Conservation (phyloP, 2,797 vertebrate genomes). For the Rhabdophis nuchalis region DNA sequence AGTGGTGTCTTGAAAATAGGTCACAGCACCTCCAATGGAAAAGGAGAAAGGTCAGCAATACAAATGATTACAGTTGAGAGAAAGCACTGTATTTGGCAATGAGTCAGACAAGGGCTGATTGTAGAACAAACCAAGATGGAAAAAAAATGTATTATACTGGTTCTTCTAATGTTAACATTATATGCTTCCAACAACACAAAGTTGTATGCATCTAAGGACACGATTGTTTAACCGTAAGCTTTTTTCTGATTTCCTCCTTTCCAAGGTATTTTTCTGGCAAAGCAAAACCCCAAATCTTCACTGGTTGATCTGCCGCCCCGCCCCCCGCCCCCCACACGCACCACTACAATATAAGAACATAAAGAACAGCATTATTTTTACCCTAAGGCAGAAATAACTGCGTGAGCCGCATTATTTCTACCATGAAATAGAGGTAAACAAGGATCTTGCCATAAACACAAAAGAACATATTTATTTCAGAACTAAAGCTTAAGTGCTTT, state of each 20-base stretch:
- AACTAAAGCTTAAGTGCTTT: neutral
- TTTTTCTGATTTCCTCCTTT: neutral
- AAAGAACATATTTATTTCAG: neutral
- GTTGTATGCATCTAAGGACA: neutral
- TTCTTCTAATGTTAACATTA: neutral
- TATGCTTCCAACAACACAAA: neutral
- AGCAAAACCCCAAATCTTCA: neutral
- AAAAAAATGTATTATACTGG: neutral
- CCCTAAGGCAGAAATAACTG: neutral
- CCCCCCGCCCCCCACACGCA: accelerated
- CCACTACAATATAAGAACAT: neutral
- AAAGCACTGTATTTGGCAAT: neutral
- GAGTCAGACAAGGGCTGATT: conserved; percentile 3
- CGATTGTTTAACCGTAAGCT: neutral
- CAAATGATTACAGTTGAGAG: neutral
- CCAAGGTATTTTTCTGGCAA: neutral
- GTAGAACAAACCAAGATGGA: neutral
- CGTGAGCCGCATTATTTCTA: neutral
- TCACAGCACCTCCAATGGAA: neutral
- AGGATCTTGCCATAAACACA: neutral
- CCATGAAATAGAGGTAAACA: neutral
- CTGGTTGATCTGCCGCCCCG: neutral
- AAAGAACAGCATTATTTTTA: neutral
- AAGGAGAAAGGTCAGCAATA: neutral
- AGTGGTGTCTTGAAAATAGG: neutral